Evolutionary conservation across 92 coral and sea anemone genomes (phyloP).

Genomic region (Palythoa caribaeorum): DNA sequence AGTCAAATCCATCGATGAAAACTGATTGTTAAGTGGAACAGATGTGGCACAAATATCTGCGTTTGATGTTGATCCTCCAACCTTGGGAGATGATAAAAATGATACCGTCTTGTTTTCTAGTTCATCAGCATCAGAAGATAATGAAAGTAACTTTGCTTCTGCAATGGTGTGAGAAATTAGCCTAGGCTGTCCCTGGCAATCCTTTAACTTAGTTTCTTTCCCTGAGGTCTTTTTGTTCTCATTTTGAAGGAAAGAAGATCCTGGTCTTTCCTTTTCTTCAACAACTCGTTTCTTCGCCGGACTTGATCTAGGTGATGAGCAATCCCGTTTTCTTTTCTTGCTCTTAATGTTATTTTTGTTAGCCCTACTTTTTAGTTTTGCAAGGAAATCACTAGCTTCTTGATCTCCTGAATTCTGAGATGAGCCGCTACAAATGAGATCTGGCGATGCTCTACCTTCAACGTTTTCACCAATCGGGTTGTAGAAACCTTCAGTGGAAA

Average conservation of each 20-base stretch:
- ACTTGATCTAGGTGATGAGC: not conserved
- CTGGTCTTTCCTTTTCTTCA: not conserved
- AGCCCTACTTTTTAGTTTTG: constrained; percentile 57
- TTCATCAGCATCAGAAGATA: not conserved
- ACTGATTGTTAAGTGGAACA: not conserved
- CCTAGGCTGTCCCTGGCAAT: not conserved
- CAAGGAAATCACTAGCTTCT: constrained; percentile 62
- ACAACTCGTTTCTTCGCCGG: constrained; percentile 13
- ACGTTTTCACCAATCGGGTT: not conserved
- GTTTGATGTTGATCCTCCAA: not conserved
- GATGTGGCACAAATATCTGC: not conserved
- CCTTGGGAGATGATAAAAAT: not conserved
- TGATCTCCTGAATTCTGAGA: constrained; percentile 8
- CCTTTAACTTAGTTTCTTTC: not conserved
- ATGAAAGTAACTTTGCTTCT: not conserved
- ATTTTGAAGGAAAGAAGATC: not conserved
- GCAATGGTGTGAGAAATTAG: not conserved
- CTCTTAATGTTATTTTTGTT: constrained; percentile 34
- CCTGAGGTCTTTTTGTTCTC: not conserved
- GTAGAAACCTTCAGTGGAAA: not conserved
- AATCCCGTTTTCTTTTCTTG: constrained; percentile 26
- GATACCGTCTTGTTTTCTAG: not conserved
- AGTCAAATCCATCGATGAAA: not conserved
- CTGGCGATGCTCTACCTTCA: not conserved
- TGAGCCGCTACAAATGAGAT: not conserved